Conservation (phyloP, 2,113 vertebrate species). For the Pao palembangensis region DNA sequence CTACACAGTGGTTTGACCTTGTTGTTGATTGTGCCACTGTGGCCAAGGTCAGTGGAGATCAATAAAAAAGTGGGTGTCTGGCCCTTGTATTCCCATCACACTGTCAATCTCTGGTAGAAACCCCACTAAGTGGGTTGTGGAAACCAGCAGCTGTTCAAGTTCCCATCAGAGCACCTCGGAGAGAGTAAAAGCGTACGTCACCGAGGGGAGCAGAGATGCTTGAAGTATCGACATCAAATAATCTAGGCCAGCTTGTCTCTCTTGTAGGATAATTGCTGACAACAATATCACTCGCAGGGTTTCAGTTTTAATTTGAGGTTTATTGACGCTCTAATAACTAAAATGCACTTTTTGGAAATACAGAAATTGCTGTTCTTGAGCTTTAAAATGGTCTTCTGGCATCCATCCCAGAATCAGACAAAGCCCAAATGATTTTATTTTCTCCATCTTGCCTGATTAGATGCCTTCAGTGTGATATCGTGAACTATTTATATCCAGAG, state of each 20-base stretch:
- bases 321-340: not conserved
- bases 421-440: not conserved
- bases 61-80: constrained; percentile 44
- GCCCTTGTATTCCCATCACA: constrained; percentile 40
- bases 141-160: constrained; percentile 63
- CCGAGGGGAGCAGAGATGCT: constrained; percentile 18
- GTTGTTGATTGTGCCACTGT: constrained; percentile 17
- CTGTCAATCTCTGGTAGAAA: constrained; percentile 23
- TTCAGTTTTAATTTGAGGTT: not conserved
- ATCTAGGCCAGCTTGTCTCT: constrained; percentile 13
- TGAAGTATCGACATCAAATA: constrained; percentile 50
- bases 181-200: constrained; percentile 37
- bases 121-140: constrained; percentile 34
- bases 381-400: not conserved
- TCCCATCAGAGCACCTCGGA: constrained; percentile 46
- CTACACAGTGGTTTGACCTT: constrained; percentile 28
- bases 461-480: constrained; percentile 16
- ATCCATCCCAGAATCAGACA: not conserved
- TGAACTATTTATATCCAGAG: constrained; percentile 2
- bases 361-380: too few species aligned
- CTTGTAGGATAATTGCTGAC: constrained; percentile 1
- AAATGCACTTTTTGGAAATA: not conserved
- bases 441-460: constrained; percentile 2
- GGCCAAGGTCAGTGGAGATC: constrained; percentile 56
- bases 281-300: not conserved